phyloP scores from a whole-genome alignment of 2,797 vertebrate genomes.

The Acanthurus leucopareius region DNA sequence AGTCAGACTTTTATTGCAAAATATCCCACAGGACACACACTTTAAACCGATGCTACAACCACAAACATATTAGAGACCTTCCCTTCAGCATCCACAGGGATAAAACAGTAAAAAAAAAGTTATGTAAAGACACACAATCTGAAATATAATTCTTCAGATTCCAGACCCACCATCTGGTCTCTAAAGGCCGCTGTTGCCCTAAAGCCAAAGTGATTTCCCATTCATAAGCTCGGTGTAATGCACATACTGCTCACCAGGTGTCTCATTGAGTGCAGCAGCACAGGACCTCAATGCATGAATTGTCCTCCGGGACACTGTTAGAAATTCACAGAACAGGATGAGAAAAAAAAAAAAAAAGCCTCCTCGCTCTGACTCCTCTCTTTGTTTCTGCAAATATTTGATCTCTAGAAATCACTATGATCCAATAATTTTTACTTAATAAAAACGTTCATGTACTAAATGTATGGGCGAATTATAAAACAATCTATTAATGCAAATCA shows the following conservation, averaged over 20 bases:
- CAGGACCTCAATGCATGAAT: conserved; percentile 66
- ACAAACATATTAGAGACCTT: conserved; percentile 1
- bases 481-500: conserved; percentile 15
- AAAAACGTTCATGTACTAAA: background rate
- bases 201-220: conserved; percentile 48
- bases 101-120: background rate
- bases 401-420: conserved; percentile 15
- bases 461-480: background rate
- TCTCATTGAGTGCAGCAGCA: conserved; percentile 69
- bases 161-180: conserved; percentile 30
- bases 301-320: conserved; percentile 69
- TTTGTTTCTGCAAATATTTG: conserved; percentile 48
- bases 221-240: conserved; percentile 64
- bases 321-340: conserved; percentile 70
- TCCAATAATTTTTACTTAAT: background rate
- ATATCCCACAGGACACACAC: background rate
- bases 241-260: conserved; percentile 79
- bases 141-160: conserved; percentile 36
- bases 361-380: conserved; percentile 51
- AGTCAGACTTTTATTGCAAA: background rate
- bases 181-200: conserved; percentile 38
- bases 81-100: background rate
- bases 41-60: too few species aligned
- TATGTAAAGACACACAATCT: conserved; percentile 1
- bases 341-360: conserved; percentile 34